Evolutionary conservation across 2,113 vertebrate genomes (phyloP), one percentile per base, ranked within the genome.

Genomic region (Phoxinus phoxinus): DNA sequence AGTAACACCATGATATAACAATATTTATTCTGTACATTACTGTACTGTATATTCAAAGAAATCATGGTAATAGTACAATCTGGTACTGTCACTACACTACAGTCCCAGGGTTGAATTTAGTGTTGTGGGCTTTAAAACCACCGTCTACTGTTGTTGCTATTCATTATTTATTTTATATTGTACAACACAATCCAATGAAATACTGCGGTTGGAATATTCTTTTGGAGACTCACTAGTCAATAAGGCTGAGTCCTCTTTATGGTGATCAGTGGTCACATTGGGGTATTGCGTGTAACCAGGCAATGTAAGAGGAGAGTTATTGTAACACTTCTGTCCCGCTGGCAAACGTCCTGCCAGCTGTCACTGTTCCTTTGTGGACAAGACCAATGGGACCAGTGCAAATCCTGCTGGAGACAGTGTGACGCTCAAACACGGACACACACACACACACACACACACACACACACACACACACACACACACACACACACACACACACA

Each of bases 371-470:
- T 93, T 92, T 92, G 91, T 59, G 92, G 91, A 90, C 78, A 89
- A 83, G 91, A 89, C 89, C 92, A 93, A 91, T 69, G 88, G 92
- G 91, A 94, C 88, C 87, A 84, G 89, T 91, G 90, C 91, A 93
- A 94, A 94, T 94, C 94, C 93, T 92, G 76, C 83, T 92, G 92
- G 92, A 94, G 94, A 95, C 94, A 94, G 90, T 85, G 91, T 89
- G 93, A 92, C 91, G 90, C 91, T 84, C 37, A 71, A 27, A 72
- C 61, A 83, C 53, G 19, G 32, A 82, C 25, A 48, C 61, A 74
- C 56, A 53, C 30, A 77, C 61, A 74, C 56, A 53, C 32, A 77
- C 59, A 27, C 46, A 84, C 35, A 74, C 56, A 53, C 32, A 77
- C 59, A 27, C 46, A 84, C 35, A 74, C 56, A 53, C 32, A 77